Percentiles rank a stretch among this genome's conserved stretches.
Evolutionary conservation across 2,888 invertebrate genomes (phyloP).

Genomic region (Cerastoderma edule): DNA sequence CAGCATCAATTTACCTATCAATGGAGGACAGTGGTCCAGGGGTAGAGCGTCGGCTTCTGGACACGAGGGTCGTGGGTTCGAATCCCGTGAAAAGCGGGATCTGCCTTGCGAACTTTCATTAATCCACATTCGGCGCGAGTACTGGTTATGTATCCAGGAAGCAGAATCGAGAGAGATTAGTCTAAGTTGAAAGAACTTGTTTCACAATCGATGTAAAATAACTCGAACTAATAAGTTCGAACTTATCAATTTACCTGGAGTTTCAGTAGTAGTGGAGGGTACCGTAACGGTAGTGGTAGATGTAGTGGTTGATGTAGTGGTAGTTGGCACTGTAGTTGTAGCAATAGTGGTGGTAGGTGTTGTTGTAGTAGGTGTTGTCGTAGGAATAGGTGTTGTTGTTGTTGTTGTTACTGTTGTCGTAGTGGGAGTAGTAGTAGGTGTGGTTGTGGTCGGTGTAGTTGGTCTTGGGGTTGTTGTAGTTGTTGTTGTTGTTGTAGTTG

Average conservation of each 20-base stretch:
- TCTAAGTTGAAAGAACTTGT: too few species aligned
- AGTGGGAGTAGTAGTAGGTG: constrained; percentile 13
- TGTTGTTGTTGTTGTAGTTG: constrained; percentile 8
- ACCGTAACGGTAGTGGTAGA: constrained; percentile 4
- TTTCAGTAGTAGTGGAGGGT: constrained; percentile 3
- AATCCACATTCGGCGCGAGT: too few species aligned
- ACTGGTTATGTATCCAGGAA: too few species aligned
- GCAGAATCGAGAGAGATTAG: too few species aligned
- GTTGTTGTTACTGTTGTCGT: not conserved
- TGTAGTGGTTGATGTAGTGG: constrained; percentile 17
- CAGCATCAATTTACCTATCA: too few species aligned
- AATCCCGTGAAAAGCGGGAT: too few species aligned
- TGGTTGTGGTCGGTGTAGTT: not conserved
- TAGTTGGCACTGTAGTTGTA: constrained; percentile 4
- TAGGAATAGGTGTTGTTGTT: not conserved
- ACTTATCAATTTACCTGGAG: constrained; percentile 15
- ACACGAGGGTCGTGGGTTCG: too few species aligned
- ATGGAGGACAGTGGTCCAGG: too few species aligned
- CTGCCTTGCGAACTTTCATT: too few species aligned
- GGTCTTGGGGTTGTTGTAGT: constrained; percentile 2
- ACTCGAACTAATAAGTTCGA: too few species aligned
- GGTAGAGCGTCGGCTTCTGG: too few species aligned
- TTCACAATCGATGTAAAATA: too few species aligned
- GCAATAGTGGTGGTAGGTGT: constrained; percentile 19
- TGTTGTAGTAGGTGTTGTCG: not conserved